Conservation (phyloP, 2,888 invertebrate genomes). For the Cryptocephalus moraei region DNA sequence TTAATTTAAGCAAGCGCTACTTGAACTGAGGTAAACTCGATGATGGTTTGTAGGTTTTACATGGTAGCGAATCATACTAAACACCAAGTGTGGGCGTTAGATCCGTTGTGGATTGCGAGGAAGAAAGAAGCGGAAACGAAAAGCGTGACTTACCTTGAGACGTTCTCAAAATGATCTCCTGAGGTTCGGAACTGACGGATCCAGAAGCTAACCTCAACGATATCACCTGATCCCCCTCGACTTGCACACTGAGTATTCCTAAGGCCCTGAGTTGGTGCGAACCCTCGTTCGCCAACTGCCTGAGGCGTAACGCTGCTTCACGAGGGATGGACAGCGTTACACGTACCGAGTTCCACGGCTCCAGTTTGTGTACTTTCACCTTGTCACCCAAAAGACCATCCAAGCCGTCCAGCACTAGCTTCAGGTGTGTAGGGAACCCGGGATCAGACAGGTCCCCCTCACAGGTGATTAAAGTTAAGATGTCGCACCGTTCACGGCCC, state of each 20-base stretch:
- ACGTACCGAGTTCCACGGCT: constrained; percentile 97
- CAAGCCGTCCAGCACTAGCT: constrained; percentile 66
- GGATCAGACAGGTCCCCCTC: constrained; percentile 86
- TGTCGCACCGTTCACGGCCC: constrained; percentile 57
- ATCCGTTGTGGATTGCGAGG: no score
- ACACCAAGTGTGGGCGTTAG: no score
- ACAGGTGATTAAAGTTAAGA: constrained; percentile 76
- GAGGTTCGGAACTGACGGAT: constrained; percentile 54
- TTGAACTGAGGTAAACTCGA: no score
- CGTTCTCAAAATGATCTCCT: constrained; percentile 58
- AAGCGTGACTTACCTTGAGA: constrained; percentile 31
- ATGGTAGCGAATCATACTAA: no score
- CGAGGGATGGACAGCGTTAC: constrained; percentile 96
- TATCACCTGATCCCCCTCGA: constrained; percentile 79
- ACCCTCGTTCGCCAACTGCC: constrained; percentile 86
- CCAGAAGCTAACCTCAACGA: constrained; percentile 52
- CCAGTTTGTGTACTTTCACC: constrained; percentile 66
- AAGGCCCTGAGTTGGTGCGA: constrained; percentile 80
- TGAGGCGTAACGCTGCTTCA: constrained; percentile 85
- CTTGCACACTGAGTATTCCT: constrained; percentile 91
- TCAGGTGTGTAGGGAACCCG: constrained; percentile 71
- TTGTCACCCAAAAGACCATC: constrained; percentile 54
- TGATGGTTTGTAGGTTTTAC: no score
- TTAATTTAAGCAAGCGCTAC: no score
- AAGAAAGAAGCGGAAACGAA: no score